Base-by-base conservation (phyloP, 2,888 invertebrate species). In the Thelaira solivaga region DNA sequence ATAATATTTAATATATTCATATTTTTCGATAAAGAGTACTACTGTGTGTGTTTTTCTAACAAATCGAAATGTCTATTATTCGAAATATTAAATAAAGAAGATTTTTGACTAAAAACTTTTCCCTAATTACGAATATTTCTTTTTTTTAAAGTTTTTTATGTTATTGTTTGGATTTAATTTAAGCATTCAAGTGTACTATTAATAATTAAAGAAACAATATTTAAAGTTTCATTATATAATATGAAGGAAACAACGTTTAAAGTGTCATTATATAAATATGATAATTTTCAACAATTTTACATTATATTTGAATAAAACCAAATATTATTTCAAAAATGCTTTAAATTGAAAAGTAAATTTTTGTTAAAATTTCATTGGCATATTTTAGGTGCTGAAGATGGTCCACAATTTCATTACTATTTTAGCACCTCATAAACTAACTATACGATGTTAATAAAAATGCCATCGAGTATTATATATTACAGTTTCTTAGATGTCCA, bases 251-350 rank as follows among this genome's bases (percentile, higher is more conserved):
- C n/a, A n/a, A n/a, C n/a, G n/a, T n/a, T n/a, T 31, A 59, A 45
- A 72, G 4, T 72, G 64, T 72, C 29, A 64, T 72, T 41, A 47
- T 5, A 39, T 64, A 26, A 36, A 53, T 24, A 4, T 18, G 41
- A 49, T 65, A 24, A 59, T 59, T 65, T 65, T 47, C n/a, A 73
- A 65, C 10, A 51, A 61, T 61, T 47, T 53, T 75, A 68, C 62
- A 68, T 67, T 75, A 53, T 53, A 61, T 53, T 75, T 36, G 45
- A 71, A 62, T 61, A 71, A 61, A 72, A 64, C 55, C 72, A 72
- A 72, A 72, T 64, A 64, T 49, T 71, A 61, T 43, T 59, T n/a
- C n/a, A 49, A 71, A 68, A 55, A 74, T 18, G 55, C 43, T 34
- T 43, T 45, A 13, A 41, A 59, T 59, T 20, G 10, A 59, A 31